phyloP scores from a whole-genome alignment of 2,797 vertebrate genomes.

The Dendrocincla tyrannina region DNA sequence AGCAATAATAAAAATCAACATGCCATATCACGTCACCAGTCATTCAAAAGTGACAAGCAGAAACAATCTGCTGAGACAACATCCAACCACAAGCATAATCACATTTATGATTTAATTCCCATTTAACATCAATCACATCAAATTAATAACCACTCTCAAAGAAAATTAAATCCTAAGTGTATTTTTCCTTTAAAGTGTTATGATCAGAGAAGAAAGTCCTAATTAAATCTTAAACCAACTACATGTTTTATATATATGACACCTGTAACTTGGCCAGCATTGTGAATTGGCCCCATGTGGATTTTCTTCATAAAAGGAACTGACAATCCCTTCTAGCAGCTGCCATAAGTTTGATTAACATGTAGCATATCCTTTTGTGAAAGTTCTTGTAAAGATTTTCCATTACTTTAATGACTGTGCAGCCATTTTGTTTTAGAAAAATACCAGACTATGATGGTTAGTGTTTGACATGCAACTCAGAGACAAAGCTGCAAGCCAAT shows the following conservation, averaged over 20 bases:
- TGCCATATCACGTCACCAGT: constrained; percentile 62
- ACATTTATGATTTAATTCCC: constrained; percentile 79
- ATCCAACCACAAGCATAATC: constrained; percentile 46
- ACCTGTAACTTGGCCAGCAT: constrained; percentile 46
- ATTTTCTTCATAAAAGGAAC: constrained; percentile 37
- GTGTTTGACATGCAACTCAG: accelerated
- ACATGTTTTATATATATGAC: constrained; percentile 32
- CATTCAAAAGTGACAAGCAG: constrained; percentile 74
- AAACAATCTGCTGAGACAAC: constrained; percentile 68
- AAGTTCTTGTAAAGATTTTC: constrained; percentile 42
- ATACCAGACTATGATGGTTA: background rate
- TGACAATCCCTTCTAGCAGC: constrained; percentile 31
- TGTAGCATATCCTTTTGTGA: background rate
- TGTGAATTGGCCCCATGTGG: constrained; percentile 43
- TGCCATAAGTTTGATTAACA: constrained; percentile 53
- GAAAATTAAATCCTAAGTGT: constrained; percentile 69
- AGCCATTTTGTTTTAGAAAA: constrained; percentile 42
- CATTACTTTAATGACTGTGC: constrained; percentile 12
- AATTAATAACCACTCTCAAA: constrained; percentile 76
- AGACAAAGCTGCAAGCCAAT: background rate
- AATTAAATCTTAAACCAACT: constrained; percentile 72
- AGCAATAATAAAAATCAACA: constrained; percentile 75
- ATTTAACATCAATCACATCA: constrained; percentile 73
- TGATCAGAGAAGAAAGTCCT: constrained; percentile 54
- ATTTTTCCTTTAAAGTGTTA: constrained; percentile 62